Base-by-base conservation (phyloP, 2,113 vertebrate species). In the Erinaceus europaeus region DNA sequence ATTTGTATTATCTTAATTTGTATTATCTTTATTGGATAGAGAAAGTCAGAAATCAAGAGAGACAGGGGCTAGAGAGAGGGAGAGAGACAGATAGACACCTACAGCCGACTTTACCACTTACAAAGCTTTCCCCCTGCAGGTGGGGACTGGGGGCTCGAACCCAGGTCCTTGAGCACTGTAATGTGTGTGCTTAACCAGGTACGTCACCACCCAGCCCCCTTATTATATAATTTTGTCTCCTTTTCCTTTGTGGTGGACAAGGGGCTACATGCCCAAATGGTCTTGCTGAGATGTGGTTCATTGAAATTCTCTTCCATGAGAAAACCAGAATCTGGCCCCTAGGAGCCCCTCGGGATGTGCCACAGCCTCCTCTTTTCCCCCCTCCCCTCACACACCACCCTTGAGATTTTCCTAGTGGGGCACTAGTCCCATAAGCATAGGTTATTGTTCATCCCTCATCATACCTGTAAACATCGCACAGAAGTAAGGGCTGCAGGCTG, bases 401-500 rank as follows among this genome's bases (percentile, higher is more conserved):
- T 48, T 27, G 7, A 18, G 0, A 0, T 0, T 4, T 53, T 2
- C 1, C 0, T 90, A 32, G 15, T 6, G 25, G 8, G 40, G 0
- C 27, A 38, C 32, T 44, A 73, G 34, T 74, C 77, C 44, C 4
- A 0, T 2, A 15, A 20, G 32, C 29, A 2, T 0, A 0, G 64
- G 25, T 3, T 44, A 29, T 32, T 29, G 6, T 38, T 27, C 18
- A 11, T 40, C 48, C 46, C 40, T 74, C 67, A 14, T 29, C 90
- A 12, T 97, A 99, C 99, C 98, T 98, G 99, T 99, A 96, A 99
- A 99, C 99, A 99, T 99, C 4, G 99, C 99, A 96, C 98, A 99
- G 91, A 99, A 99, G 93, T 99, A 99, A 36, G 99, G 99, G 95
- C 99, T 99, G 95, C 99, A 99, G 96, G 99, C 98, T 0, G 99